These are phyloP conservation scores for Odontamblyopus lacepedii DNA, from an alignment of 2,797 vertebrate genomes.

Conservation along the genomic window DNA sequence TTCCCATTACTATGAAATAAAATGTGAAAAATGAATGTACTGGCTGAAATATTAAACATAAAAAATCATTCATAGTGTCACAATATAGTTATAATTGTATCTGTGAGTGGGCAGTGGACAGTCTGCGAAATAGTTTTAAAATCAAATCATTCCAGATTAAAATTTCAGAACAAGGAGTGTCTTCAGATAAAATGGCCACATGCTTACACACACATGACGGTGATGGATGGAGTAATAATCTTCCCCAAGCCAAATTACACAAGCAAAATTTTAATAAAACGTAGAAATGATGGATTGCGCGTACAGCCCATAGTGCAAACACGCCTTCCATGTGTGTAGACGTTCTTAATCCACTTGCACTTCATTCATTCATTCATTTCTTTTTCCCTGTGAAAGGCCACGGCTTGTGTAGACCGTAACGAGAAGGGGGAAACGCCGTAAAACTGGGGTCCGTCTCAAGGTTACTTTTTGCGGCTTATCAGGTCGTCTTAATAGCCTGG, in stretches of 20 bases:
- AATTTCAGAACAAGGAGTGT: background rate
- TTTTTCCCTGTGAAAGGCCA: slow-evolving; percentile 15
- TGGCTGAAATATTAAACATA: background rate
- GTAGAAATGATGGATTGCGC: too few species aligned
- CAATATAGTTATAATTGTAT: background rate
- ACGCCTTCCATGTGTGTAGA: background rate
- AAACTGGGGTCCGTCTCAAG: slow-evolving; percentile 35
- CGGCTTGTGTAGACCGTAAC: slow-evolving; percentile 16
- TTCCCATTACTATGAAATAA: background rate
- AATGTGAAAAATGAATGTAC: background rate
- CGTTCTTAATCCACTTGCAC: background rate
- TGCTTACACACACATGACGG: background rate
- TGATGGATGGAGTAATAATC: slow-evolving; percentile 4
- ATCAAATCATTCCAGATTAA: background rate
- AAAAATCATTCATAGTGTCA: background rate
- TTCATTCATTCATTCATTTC: slow-evolving; percentile 15
- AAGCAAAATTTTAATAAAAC: background rate
- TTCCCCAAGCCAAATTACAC: background rate
- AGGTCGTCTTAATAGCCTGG: slow-evolving; percentile 33
- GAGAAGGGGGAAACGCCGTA: slow-evolving; percentile 22
- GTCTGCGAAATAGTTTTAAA: background rate
- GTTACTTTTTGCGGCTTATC: slow-evolving; percentile 34
- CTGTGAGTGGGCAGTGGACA: background rate
- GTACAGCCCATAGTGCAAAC: background rate
- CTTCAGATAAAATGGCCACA: background rate